Percentiles rank a stretch among this genome's conserved stretches.
Conservation (phyloP, 2,113 vertebrate genomes). For the Morone chrysops region DNA sequence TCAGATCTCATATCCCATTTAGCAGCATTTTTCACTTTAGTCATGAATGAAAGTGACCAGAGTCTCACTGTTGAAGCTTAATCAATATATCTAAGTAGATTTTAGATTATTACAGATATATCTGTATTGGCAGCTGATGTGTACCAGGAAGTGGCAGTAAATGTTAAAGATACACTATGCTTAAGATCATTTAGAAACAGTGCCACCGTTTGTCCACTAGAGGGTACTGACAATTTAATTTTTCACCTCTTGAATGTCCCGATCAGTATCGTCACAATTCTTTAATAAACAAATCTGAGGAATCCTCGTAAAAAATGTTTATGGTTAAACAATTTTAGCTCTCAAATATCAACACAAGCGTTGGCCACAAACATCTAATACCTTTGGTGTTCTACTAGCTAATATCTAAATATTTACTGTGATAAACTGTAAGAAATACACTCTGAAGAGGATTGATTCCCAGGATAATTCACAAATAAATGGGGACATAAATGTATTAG, state of each 20-base stretch:
- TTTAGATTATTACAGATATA: background rate
- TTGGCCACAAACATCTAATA: background rate
- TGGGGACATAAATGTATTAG: no score
- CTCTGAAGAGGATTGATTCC: background rate
- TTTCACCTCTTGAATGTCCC: background rate
- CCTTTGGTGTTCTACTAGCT: background rate
- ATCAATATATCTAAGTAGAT: background rate
- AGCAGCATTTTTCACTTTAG: background rate
- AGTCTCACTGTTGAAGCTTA: background rate
- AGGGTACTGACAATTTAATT: slow-evolving; percentile 10
- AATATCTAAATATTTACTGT: slow-evolving; percentile 9
- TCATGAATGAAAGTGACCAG: background rate
- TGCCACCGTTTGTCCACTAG: slow-evolving; percentile 15
- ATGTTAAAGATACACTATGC: background rate
- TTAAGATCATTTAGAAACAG: background rate
- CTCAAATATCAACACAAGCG: background rate
- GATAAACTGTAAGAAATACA: background rate
- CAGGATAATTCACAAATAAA: background rate
- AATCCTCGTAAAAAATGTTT: no score
- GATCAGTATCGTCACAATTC: background rate
- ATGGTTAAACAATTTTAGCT: background rate
- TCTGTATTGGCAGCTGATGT: no score
- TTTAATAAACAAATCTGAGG: background rate
- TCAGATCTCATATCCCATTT: background rate
- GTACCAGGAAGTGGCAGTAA: background rate